Evolutionary conservation across 2,888 invertebrate species (phyloP).

Genomic region (Apocheima hispidaria): DNA sequence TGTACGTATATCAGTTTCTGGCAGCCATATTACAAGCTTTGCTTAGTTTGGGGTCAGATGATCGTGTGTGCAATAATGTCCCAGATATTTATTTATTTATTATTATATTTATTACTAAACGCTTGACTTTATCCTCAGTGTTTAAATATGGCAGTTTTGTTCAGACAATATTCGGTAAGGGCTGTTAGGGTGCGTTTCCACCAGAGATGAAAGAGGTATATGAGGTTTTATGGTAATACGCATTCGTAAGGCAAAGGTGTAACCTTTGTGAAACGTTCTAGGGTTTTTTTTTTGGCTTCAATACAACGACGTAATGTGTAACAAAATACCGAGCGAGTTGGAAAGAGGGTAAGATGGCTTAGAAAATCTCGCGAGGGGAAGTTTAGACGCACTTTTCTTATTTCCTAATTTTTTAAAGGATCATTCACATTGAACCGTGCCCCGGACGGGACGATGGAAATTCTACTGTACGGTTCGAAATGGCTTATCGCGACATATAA

Average conservation of each 20-base stretch:
- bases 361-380: neutral
- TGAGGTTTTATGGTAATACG: neutral
- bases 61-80: too few relatives aligned
- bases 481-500: too few relatives aligned
- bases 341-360: neutral
- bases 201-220: too few relatives aligned
- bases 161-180: too few relatives aligned
- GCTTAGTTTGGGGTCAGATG: too few relatives aligned
- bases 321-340: conserved; percentile 4
- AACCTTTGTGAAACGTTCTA: neutral
- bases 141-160: too few relatives aligned
- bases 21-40: too few relatives aligned
- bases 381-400: neutral
- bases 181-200: too few relatives aligned
- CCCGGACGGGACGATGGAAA: neutral
- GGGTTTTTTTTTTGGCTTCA: neutral
- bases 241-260: neutral
- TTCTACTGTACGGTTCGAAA: neutral
- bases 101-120: too few relatives aligned
- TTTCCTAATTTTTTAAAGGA: neutral
- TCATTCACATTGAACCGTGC: neutral
- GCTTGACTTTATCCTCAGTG: too few relatives aligned
- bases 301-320: conserved; percentile 1
- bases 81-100: too few relatives aligned
- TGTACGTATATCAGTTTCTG: too few relatives aligned